Evolutionary conservation across 2,113 vertebrate genomes (phyloP).

Genomic region (Eulemur macaco): DNA sequence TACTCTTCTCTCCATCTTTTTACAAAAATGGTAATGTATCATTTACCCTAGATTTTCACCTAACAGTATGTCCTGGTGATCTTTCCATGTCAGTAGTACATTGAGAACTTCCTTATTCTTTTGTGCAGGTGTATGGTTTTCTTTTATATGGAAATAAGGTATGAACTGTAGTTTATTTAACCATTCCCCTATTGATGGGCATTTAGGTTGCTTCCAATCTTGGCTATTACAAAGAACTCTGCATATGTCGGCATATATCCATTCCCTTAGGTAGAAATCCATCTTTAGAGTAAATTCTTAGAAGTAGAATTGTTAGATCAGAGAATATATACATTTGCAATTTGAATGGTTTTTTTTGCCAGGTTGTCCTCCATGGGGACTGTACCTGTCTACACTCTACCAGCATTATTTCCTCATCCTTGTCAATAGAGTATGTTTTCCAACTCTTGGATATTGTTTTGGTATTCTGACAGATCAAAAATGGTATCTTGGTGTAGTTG

Average conservation of each 20-base stretch:
- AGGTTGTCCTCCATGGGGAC: not conserved
- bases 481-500: not conserved
- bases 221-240: not conserved
- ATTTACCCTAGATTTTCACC: not conserved
- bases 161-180: not conserved
- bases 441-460: not conserved
- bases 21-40: not conserved
- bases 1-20: not conserved
- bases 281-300: slow-evolving; percentile 17
- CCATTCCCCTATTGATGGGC: not conserved
- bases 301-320: not conserved
- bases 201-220: not conserved
- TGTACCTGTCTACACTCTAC: no score
- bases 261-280: not conserved
- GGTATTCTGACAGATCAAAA: not conserved
- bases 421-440: not conserved
- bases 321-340: not conserved
- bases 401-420: not conserved
- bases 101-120: not conserved
- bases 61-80: no score
- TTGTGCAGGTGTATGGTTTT: not conserved
- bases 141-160: not conserved
- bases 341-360: not conserved
- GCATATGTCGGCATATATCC: not conserved
- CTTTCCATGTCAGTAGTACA: not conserved